phyloP scores from a whole-genome alignment of 30 jellyfish, hydroid and myxozoan genomes.

The Aurelia aurita complex sp. Pacific region DNA sequence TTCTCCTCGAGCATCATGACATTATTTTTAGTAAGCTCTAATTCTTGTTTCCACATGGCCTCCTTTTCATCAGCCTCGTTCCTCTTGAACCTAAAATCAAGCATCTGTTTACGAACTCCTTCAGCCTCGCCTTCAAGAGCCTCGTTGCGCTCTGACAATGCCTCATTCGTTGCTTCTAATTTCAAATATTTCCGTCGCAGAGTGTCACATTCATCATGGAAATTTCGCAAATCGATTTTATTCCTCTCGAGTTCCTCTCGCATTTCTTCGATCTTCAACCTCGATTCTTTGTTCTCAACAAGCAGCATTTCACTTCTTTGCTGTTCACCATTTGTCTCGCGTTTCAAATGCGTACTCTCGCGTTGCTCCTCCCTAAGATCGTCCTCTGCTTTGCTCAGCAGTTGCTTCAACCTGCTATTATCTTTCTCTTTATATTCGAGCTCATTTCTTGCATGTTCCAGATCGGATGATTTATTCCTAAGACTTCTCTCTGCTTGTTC shows the following conservation, averaged over 20 bases:
- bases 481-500: slow-evolving; percentile 32
- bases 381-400: slow-evolving; percentile 49
- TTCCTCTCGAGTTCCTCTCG: slow-evolving; percentile 39
- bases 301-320: slow-evolving; percentile 26
- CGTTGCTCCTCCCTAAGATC: slow-evolving; percentile 47
- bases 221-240: slow-evolving; percentile 8
- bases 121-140: slow-evolving; percentile 64
- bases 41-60: slow-evolving; percentile 38
- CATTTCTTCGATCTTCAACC: slow-evolving; percentile 28
- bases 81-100: slow-evolving; percentile 30
- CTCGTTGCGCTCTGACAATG: slow-evolving; percentile 58
- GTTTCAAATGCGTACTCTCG: slow-evolving; percentile 11
- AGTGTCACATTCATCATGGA: slow-evolving; percentile 47
- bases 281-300: slow-evolving; percentile 36
- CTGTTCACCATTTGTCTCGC: slow-evolving; percentile 27
- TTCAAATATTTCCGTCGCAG: slow-evolving; percentile 52
- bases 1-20: slow-evolving; percentile 39
- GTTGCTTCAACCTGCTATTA: slow-evolving; percentile 37
- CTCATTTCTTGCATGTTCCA: slow-evolving; percentile 48
- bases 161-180: slow-evolving; percentile 57
- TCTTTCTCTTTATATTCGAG: slow-evolving; percentile 51
- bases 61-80: slow-evolving; percentile 58
- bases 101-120: slow-evolving; percentile 41
- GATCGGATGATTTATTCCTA: slow-evolving; percentile 37
- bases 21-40: slow-evolving; percentile 43